Evolutionary conservation across 2,888 invertebrate species (phyloP).

Genomic region (Noctua janthina): DNA sequence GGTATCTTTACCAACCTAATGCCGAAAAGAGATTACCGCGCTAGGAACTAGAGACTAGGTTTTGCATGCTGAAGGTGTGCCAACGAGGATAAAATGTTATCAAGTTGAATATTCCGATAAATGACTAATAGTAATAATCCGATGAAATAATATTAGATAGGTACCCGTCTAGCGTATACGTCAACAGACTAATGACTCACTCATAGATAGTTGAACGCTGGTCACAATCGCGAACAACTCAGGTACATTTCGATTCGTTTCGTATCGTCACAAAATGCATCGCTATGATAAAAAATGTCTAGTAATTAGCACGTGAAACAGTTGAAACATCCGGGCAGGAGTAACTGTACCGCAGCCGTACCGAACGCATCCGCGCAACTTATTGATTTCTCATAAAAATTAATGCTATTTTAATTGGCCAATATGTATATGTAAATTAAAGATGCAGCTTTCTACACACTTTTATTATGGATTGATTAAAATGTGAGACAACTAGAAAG

Average conservation of each 20-base stretch:
- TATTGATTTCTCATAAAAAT: constrained; percentile 59
- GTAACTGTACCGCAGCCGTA: constrained; percentile 57
- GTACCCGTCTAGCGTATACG: constrained; percentile 1
- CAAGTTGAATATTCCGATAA: background rate
- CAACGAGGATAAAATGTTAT: background rate
- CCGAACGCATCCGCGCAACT: constrained; percentile 46
- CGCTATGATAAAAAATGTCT: constrained; percentile 56
- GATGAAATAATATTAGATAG: constrained; percentile 22
- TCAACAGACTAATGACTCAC: constrained; percentile 13
- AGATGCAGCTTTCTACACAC: constrained; percentile 52
- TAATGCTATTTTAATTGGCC: constrained; percentile 20
- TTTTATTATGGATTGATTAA: constrained; percentile 53
- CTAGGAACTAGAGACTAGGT: background rate
- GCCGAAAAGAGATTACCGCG: background rate
- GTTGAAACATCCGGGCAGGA: constrained; percentile 71
- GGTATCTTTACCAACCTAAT: background rate
- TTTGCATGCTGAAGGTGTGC: background rate
- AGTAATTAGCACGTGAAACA: constrained; percentile 71
- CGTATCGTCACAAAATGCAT: constrained; percentile 53
- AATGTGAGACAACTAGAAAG: constrained; percentile 53
- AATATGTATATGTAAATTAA: constrained; percentile 39
- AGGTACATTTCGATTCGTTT: constrained; percentile 5
- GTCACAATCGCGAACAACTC: constrained; percentile 13
- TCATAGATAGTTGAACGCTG: constrained; percentile 7
- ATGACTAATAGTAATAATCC: constrained; percentile 5